These are phyloP conservation scores for Venusia cambrica DNA, from an alignment of 2,888 invertebrate species.

Conservation along the genomic window DNA sequence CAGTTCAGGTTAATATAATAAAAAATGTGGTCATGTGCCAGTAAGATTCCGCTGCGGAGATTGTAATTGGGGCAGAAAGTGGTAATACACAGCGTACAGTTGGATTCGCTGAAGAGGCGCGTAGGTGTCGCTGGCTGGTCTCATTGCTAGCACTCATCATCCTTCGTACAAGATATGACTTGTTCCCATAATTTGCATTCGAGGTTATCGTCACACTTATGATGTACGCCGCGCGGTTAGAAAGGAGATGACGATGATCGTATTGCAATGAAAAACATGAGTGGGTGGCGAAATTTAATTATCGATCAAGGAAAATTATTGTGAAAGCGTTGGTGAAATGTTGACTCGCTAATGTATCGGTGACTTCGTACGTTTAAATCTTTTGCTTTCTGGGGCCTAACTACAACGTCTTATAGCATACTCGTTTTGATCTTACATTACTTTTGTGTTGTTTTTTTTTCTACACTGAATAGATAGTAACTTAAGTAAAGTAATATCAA, in stretches of 20 bases:
- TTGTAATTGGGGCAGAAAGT: constrained; percentile 68
- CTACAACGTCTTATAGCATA: no score
- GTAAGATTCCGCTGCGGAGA: constrained; percentile 28
- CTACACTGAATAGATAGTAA: no score
- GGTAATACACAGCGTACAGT: constrained; percentile 59
- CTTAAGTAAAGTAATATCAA: no score
- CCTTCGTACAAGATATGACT: constrained; percentile 73
- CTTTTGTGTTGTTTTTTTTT: no score
- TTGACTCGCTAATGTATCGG: no score
- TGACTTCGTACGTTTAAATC: no score
- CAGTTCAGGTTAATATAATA: constrained; percentile 14
- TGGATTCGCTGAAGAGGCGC: constrained; percentile 69
- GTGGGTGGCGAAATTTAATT: constrained; percentile 57
- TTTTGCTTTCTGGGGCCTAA: no score
- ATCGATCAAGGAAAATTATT: constrained; percentile 41
- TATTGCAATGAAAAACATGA: constrained; percentile 56
- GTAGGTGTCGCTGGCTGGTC: constrained; percentile 65
- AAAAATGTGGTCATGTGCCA: constrained; percentile 21
- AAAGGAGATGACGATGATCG: constrained; percentile 75
- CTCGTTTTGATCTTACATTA: no score
- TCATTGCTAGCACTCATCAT: constrained; percentile 59
- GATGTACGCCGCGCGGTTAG: constrained; percentile 65
- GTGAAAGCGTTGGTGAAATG: constrained; percentile 8
- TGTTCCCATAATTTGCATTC: constrained; percentile 77
- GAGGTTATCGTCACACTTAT: constrained; percentile 74